These are phyloP conservation scores for Macropis europaea DNA, from an alignment of 2,888 invertebrate species.

Conservation along the genomic window DNA sequence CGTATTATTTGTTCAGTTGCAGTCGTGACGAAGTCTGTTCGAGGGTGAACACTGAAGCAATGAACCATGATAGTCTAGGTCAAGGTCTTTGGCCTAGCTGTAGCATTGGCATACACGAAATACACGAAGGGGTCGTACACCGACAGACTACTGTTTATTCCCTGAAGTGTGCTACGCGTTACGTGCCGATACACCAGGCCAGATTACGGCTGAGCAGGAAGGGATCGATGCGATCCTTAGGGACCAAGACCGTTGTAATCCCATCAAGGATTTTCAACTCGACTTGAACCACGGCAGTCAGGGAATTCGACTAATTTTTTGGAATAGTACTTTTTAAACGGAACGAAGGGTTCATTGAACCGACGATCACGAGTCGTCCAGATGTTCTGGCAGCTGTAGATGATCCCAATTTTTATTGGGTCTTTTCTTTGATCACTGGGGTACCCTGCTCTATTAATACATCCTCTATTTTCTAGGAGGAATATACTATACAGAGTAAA, in stretches of 20 bases:
- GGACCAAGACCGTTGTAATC: constrained; percentile 35
- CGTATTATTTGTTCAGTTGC: too few species aligned
- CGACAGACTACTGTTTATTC: constrained; percentile 46
- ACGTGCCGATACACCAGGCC: constrained; percentile 16
- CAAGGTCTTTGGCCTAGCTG: constrained; percentile 45
- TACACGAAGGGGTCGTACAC: constrained; percentile 35
- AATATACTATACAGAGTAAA: too few species aligned
- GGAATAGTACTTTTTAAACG: too few species aligned
- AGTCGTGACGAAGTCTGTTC: constrained; percentile 14
- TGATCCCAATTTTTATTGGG: too few species aligned
- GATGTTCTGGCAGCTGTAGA: too few species aligned
- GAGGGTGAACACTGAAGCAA: constrained; percentile 44
- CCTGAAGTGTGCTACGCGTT: constrained; percentile 48
- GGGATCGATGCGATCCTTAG: constrained; percentile 44
- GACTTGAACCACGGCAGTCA: constrained; percentile 17
- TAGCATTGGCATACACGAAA: constrained; percentile 37
- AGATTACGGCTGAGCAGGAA: constrained; percentile 23
- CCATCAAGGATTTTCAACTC: constrained; percentile 38
- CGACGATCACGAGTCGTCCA: too few species aligned
- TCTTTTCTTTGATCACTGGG: too few species aligned
- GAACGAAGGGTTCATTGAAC: too few species aligned
- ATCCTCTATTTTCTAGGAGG: too few species aligned
- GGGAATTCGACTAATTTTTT: too few species aligned
- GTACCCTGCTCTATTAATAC: too few species aligned
- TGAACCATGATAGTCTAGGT: constrained; percentile 48